Conservation (phyloP, 2,113 vertebrate species). For the Scatophagus argus region DNA sequence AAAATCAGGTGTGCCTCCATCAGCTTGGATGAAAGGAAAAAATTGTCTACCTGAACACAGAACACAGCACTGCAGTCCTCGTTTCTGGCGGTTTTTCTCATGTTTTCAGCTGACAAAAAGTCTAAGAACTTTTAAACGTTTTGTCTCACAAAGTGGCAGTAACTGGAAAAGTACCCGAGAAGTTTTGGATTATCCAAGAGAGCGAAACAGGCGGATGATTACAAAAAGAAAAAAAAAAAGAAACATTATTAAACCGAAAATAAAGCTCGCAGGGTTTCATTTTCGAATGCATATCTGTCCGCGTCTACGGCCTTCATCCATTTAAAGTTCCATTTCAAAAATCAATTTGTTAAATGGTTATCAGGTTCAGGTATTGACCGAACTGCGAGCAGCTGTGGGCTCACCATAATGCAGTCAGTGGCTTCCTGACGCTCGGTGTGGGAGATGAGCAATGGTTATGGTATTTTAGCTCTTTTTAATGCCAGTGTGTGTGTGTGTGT, state of each 20-base stretch:
- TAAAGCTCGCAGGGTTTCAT: conserved; percentile 14
- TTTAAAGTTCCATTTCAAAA: conserved; percentile 68
- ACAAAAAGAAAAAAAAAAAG: background rate
- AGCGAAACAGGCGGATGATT: background rate
- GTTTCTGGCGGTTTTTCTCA: background rate
- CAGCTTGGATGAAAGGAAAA: conserved; percentile 20
- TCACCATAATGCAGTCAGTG: conserved; percentile 42
- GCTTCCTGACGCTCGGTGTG: conserved; percentile 33
- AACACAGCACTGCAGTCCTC: background rate
- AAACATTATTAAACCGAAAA: conserved; percentile 12
- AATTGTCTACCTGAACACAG: conserved; percentile 12
- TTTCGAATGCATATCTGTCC: conserved; percentile 21
- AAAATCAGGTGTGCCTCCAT: conserved; percentile 26
- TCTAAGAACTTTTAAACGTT: background rate
- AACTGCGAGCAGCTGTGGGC: conserved; percentile 36
- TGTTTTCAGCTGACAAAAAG: background rate
- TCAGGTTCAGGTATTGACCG: conserved; percentile 73
- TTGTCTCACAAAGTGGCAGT: background rate
- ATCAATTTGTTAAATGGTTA: conserved; percentile 75
- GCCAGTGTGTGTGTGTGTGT: conserved; percentile 7
- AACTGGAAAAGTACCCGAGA: conserved; percentile 5
- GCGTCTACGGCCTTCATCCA: conserved; percentile 43
- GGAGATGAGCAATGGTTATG: conserved; percentile 47
- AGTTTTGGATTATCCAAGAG: conserved; percentile 11
- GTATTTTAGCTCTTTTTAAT: conserved; percentile 35